Evolutionary conservation across 2,888 invertebrate genomes (phyloP).

Genomic region (Hemaris fuciformis): DNA sequence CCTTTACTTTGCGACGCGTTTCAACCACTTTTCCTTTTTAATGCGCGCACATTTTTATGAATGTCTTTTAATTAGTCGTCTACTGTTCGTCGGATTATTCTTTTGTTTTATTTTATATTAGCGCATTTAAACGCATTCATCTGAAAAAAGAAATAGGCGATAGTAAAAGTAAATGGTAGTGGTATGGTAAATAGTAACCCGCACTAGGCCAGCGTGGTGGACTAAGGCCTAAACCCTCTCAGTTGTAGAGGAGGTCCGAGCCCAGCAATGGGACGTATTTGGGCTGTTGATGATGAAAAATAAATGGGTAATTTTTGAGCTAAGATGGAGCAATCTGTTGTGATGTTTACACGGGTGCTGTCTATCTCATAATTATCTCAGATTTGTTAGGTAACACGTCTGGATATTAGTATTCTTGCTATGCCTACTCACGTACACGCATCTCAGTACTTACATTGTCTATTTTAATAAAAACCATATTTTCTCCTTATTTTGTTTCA

Average conservation of each 20-base stretch:
- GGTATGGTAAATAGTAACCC: too few relatives aligned
- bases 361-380: background rate
- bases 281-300: too few relatives aligned
- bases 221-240: too few relatives aligned
- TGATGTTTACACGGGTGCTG: background rate
- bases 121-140: background rate
- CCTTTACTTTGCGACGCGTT: background rate
- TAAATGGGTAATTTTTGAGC: background rate
- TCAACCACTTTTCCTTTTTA: background rate
- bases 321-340: too few relatives aligned
- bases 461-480: slow-evolving; percentile 13
- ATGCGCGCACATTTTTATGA: background rate
- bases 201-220: too few relatives aligned
- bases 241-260: too few relatives aligned
- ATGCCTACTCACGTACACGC: background rate
- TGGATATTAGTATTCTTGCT: slow-evolving; percentile 11
- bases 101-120: background rate
- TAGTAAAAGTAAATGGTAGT: background rate
- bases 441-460: slow-evolving; percentile 11
- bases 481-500: slow-evolving; percentile 11
- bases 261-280: too few relatives aligned
- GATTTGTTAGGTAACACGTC: slow-evolving; percentile 5
- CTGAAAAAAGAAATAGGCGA: background rate
- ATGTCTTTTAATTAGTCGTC: background rate
- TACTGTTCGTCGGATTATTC: background rate